Percentiles rank a stretch among this genome's conserved stretches.
phyloP scores from a whole-genome alignment of 2,113 vertebrate genomes.

The Cyrtonyx montezumae region DNA sequence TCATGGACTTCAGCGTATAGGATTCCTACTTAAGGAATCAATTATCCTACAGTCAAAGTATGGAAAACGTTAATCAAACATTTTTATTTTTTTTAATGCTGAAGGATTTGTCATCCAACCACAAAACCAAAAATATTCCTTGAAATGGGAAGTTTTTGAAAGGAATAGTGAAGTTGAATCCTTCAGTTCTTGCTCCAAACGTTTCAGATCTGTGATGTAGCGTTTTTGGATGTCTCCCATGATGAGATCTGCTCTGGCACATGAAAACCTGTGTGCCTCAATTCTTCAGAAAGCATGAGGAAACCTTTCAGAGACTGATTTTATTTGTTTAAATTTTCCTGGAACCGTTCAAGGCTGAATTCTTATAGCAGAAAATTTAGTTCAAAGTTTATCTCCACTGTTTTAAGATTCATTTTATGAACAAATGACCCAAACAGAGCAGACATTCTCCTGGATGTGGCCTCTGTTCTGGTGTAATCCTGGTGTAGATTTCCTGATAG shows the following conservation, averaged over 20 bases:
- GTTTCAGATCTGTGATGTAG: neutral
- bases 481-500: neutral
- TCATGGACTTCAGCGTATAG: neutral
- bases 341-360: neutral
- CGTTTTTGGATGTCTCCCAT: neutral
- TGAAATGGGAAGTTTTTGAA: neutral
- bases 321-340: neutral
- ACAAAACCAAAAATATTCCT: neutral
- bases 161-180: neutral
- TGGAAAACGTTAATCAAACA: neutral
- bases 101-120: neutral
- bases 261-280: accelerated
- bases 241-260: neutral
- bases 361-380: neutral
- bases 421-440: neutral
- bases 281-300: neutral
- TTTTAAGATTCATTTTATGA: neutral
- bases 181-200: neutral
- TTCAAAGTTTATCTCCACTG: neutral
- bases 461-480: neutral
- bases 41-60: neutral
- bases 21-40: neutral
- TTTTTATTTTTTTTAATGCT: neutral
- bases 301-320: neutral
- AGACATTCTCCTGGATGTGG: neutral